phyloP scores from a whole-genome alignment of 53 echinoderm and acorn worm species.

The Glandiceps talaboti region DNA sequence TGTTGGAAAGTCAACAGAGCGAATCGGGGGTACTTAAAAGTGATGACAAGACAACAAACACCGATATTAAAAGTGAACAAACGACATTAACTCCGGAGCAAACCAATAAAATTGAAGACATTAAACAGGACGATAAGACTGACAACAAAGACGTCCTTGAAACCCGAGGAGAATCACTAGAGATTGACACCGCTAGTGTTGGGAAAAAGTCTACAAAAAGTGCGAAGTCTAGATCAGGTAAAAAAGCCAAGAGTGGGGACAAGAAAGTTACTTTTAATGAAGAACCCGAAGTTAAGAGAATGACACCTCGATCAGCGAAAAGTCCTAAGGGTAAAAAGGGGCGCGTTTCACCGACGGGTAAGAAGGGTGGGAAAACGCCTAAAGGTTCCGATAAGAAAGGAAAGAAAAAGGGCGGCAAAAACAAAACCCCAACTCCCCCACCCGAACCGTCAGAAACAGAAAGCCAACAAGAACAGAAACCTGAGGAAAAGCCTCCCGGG shows the following conservation, averaged over 20 bases:
- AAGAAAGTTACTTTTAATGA: background rate
- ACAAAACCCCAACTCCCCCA: background rate
- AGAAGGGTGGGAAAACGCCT: background rate
- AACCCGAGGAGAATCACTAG: background rate
- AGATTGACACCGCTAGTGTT: background rate
- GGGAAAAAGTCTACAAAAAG: background rate
- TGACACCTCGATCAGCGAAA: background rate
- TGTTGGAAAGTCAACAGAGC: background rate
- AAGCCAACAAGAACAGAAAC: background rate
- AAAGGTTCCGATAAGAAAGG: background rate
- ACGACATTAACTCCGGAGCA: background rate
- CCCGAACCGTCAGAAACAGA: background rate
- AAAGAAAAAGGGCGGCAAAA: background rate
- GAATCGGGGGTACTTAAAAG: background rate
- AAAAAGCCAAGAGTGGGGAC: background rate
- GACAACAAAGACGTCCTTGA: background rate
- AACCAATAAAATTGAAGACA: background rate
- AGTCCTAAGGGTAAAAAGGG: background rate
- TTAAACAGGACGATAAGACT: background rate
- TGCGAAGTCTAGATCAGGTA: background rate
- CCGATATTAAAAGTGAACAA: background rate
- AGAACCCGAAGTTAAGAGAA: background rate
- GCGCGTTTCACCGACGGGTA: background rate
- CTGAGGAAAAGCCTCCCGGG: background rate
- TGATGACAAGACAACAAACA: background rate